phyloP scores from a whole-genome alignment of 1,140 invertebrate species.

The Procambarus clarkii region DNA sequence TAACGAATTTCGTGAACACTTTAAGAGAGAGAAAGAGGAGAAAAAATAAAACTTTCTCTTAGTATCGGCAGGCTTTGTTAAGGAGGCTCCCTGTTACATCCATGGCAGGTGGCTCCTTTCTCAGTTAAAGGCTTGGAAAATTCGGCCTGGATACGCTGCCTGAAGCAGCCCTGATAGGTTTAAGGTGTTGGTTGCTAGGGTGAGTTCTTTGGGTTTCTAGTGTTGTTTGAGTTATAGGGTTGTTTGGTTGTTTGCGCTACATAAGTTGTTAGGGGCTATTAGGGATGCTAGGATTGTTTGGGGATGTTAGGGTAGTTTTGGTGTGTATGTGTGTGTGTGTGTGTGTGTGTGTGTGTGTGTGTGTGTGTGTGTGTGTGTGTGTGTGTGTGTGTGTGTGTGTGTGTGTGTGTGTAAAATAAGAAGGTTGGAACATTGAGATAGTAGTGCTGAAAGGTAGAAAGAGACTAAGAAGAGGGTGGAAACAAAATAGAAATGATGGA shows the following conservation, averaged over 20 bases:
- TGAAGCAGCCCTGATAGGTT: background rate
- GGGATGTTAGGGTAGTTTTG: background rate
- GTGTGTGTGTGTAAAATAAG: background rate
- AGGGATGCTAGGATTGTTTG: too few species aligned
- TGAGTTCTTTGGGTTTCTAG: too few species aligned
- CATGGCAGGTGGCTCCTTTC: background rate
- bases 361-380: constrained; percentile 32
- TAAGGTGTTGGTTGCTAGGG: background rate
- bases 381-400: constrained; percentile 36
- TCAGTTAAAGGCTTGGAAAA: background rate
- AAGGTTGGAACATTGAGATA: too few species aligned
- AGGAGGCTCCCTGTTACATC: background rate
- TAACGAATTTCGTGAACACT: background rate
- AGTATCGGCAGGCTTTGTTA: background rate
- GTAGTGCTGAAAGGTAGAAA: background rate
- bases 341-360: constrained; percentile 37
- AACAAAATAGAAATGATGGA: background rate
- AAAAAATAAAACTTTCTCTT: background rate
- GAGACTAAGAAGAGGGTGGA: background rate
- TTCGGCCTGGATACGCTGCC: background rate
- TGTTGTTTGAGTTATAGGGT: background rate
- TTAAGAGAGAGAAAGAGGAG: background rate
- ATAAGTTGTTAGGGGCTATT: too few species aligned
- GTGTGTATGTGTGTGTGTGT: constrained; percentile 16
- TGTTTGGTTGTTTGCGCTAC: background rate